A percentile compares a stretch with the other conserved stretches of the same genome.
Evolutionary conservation across 2,797 vertebrate species (phyloP).

Genomic region (Lindbergichthys nudifrons): DNA sequence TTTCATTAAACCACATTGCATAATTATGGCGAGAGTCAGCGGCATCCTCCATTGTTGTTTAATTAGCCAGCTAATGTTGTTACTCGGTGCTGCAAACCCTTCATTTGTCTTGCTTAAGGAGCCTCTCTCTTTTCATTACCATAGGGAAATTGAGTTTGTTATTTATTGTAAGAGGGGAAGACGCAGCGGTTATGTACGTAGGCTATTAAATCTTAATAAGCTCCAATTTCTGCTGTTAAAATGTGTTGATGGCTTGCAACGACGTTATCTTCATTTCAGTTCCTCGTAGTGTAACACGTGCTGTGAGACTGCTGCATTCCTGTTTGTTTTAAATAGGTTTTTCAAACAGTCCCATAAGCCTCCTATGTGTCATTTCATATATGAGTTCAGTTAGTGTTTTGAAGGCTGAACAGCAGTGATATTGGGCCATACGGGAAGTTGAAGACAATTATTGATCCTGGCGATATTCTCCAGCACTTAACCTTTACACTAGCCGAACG

Average conservation of each 20-base stretch:
- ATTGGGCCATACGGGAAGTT: constrained; percentile 83
- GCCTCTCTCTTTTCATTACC: constrained; percentile 78
- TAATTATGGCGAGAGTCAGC: constrained; percentile 78
- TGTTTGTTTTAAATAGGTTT: constrained; percentile 63
- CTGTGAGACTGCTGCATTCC: constrained; percentile 29
- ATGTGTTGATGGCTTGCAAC: constrained; percentile 55
- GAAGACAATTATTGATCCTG: constrained; percentile 86
- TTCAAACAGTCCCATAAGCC: constrained; percentile 64
- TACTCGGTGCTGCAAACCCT: constrained; percentile 84
- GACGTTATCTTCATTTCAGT: constrained; percentile 37
- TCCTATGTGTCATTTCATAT: constrained; percentile 73
- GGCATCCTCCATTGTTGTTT: constrained; percentile 86
- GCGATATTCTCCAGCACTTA: constrained; percentile 88
- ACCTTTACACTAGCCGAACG: constrained; percentile 88
- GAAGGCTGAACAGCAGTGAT: constrained; percentile 39
- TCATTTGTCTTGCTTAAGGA: constrained; percentile 89
- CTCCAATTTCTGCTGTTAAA: constrained; percentile 66
- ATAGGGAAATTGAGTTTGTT: constrained; percentile 82
- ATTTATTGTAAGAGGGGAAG: constrained; percentile 82
- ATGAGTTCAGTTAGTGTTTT: constrained; percentile 71
- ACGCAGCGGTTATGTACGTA: constrained; percentile 63
- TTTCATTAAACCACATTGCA: constrained; percentile 82
- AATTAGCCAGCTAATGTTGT: constrained; percentile 89
- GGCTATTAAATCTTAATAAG: constrained; percentile 84
- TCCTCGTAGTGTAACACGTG: constrained; percentile 15